Percentiles rank a stretch among this genome's conserved stretches.
Conservation (phyloP, 2,113 vertebrate species). For the Phalacrocorax brasilianus region DNA sequence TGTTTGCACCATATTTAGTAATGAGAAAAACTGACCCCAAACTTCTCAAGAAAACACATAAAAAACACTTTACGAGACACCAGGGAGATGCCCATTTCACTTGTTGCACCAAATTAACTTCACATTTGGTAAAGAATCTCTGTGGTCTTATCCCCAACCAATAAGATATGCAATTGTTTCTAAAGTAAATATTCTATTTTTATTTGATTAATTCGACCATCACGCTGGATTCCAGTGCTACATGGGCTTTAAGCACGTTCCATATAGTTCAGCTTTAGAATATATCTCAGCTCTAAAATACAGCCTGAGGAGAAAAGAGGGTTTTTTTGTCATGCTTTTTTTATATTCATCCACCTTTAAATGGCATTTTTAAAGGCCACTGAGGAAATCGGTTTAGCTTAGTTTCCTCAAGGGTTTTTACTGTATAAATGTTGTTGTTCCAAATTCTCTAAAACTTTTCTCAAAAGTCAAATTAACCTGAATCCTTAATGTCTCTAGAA, state of each 20-base stretch:
- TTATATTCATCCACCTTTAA: not conserved
- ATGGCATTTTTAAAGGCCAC: constrained; percentile 7
- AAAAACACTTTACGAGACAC: not conserved
- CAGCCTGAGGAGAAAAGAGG: not conserved
- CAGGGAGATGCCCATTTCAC: not conserved
- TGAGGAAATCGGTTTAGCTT: constrained; percentile 5
- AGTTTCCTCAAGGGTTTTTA: not conserved
- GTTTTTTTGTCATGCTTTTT: not conserved
- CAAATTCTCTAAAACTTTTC: not conserved
- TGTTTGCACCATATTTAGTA: not conserved
- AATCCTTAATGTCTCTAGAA: not conserved
- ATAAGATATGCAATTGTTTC: not conserved
- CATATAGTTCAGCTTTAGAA: not conserved
- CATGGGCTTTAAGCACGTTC: rapidly evolving
- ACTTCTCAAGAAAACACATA: not conserved
- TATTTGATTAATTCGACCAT: not conserved
- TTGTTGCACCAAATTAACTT: constrained; percentile 18
- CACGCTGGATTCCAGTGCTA: not conserved
- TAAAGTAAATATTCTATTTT: not conserved
- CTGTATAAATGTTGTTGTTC: not conserved
- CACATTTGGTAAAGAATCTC: not conserved
- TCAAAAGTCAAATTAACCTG: constrained; percentile 12
- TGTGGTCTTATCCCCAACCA: not conserved
- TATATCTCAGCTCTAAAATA: not conserved
- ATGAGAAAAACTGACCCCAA: not conserved